Evolutionary conservation across 2,888 invertebrate species (phyloP), one percentile per base, ranked within the genome.

Genomic region (Caenorhabditis zanzibari): DNA sequence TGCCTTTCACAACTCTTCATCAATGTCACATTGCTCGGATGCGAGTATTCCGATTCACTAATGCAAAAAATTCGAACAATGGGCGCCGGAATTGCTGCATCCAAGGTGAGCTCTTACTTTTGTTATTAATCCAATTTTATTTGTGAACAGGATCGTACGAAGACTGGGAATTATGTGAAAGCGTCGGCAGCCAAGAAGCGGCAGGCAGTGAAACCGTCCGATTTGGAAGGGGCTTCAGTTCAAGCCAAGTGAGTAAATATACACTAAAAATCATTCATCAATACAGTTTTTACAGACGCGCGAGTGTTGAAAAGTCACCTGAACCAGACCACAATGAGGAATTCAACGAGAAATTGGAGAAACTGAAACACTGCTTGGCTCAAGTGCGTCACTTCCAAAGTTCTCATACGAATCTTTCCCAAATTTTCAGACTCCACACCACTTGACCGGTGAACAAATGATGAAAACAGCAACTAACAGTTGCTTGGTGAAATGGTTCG

Each of bases 1-100:
- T 88, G 87, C 19, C 80, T 85, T n/a, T 88, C 87, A 10, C 83
- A 86, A 58, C 63, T 88, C 14, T 88, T 88, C 69, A 81, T 88
- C 26, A 86, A 88, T 49, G 82, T 88, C 32, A 85, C 84, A 19
- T 74, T 88, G 52, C 76, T 86, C 14, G 88, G 88, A 41, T 88
- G 88, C 54, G 85, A 85, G 26, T 88, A 88, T 61, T 82, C 68
- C 9, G 74, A 86, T 12, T 52, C 69, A 6, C 9, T 86, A 16
- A 88, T 86, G 86, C 68, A 82, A 26, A 85, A 83, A 63, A 84
- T 88, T 14, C 54, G 69, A n/a, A 59, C 81, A 47, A 69, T 88
- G 79, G 86, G 86, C 7, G 52, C 71, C 2, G 87, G 86, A 58
- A 85, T 88, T n/a, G 47, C 63, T 56, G 82, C 73, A 6, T n/a